Percentiles rank a stretch among this genome's conserved stretches.
phyloP scores from a whole-genome alignment of 1,140 invertebrate genomes.

The Psix sp. region DNA sequence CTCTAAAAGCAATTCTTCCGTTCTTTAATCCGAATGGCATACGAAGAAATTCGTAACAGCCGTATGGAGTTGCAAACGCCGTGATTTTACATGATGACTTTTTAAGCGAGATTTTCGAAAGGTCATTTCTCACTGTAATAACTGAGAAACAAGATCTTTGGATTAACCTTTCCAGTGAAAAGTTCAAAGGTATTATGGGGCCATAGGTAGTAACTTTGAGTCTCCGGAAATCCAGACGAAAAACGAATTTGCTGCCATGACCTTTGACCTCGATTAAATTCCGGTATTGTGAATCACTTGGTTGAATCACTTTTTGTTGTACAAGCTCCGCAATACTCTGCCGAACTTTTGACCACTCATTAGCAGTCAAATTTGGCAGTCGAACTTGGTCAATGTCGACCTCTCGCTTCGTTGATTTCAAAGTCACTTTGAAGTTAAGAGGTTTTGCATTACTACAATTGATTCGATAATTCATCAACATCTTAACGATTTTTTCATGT shows the following conservation, averaged over 20 bases:
- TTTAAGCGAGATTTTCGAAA: too few relatives aligned
- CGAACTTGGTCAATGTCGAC: not conserved
- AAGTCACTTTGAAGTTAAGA: not conserved
- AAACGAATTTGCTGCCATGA: slow-evolving; percentile 42
- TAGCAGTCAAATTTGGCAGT: not conserved
- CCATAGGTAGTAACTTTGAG: too few relatives aligned
- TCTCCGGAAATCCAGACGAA: slow-evolving; percentile 69
- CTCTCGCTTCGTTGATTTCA: slow-evolving; percentile 1
- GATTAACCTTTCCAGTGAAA: slow-evolving; percentile 9
- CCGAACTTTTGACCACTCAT: not conserved
- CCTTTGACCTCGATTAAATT: slow-evolving; percentile 56
- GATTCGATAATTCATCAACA: too few relatives aligned
- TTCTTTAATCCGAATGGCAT: slow-evolving; percentile 54
- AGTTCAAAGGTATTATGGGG: too few relatives aligned
- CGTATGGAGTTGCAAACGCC: too few relatives aligned
- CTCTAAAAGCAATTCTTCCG: slow-evolving; percentile 46
- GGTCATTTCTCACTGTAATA: too few relatives aligned
- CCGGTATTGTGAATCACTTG: slow-evolving; percentile 36
- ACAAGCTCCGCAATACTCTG: slow-evolving; percentile 36
- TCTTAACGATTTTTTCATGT: not conserved
- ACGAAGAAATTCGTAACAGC: slow-evolving; percentile 34
- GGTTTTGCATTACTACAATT: too few relatives aligned
- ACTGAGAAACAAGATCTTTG: too few relatives aligned
- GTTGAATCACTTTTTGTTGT: slow-evolving; percentile 42
- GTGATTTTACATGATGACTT: too few relatives aligned